Evolutionary conservation across 2,113 vertebrate genomes (phyloP).

Genomic region (Nematolebias whitei): DNA sequence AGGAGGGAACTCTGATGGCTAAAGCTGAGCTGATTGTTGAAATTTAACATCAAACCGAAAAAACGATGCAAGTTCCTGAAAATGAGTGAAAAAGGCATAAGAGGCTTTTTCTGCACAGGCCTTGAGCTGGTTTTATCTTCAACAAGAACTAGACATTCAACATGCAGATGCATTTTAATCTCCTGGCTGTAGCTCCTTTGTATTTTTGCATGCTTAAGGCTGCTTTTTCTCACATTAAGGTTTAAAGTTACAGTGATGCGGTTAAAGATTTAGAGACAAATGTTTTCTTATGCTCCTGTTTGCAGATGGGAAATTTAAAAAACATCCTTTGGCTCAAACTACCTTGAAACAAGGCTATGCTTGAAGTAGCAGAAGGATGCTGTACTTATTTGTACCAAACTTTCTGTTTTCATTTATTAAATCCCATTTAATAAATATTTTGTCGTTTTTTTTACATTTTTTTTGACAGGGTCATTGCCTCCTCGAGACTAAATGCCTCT

Average conservation of each 20-base stretch:
- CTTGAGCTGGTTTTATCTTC: slow-evolving; percentile 23
- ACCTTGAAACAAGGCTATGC: slow-evolving; percentile 57
- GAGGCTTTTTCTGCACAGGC: slow-evolving; percentile 13
- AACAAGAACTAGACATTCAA: background rate
- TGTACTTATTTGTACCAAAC: slow-evolving; percentile 38
- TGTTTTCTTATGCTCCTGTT: slow-evolving; percentile 21
- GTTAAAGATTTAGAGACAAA: slow-evolving; percentile 16
- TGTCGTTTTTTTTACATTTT: slow-evolving; percentile 25
- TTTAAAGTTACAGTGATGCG: slow-evolving; percentile 21
- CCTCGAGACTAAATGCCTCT: slow-evolving; percentile 30
- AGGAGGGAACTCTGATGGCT: slow-evolving; percentile 1
- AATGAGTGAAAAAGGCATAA: background rate
- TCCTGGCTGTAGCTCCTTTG: background rate
- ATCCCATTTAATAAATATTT: slow-evolving; percentile 41
- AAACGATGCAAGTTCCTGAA: background rate
- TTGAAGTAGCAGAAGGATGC: slow-evolving; percentile 30
- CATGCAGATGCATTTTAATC: background rate
- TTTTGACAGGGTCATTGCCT: slow-evolving; percentile 47
- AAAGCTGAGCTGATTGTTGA: slow-evolving; percentile 18
- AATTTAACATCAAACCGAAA: slow-evolving; percentile 7
- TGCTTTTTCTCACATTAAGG: slow-evolving; percentile 9
- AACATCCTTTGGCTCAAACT: slow-evolving; percentile 19
- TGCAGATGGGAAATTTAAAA: slow-evolving; percentile 34
- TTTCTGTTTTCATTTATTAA: slow-evolving; percentile 48
- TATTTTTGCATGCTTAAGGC: slow-evolving; percentile 7